Evolutionary conservation across 2,113 vertebrate species (phyloP), one percentile per base, ranked within the genome.

Genomic region (Ursus arctos): DNA sequence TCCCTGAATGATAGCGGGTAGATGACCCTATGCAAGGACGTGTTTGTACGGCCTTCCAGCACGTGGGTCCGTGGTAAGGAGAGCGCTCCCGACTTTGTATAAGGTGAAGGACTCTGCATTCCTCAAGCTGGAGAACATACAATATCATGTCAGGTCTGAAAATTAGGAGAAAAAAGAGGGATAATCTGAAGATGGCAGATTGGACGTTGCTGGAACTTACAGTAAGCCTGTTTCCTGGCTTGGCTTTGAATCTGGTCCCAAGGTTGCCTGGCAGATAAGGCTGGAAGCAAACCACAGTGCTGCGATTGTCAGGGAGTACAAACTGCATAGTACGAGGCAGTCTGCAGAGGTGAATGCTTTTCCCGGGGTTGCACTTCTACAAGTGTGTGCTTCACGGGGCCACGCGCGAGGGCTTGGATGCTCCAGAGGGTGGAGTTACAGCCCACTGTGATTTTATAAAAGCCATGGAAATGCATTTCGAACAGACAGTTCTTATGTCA

Each of bases 11-110:
- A 43, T 14, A 7, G 26, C 6, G 31, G 33, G 14, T 22, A 6
- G 63, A 49, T 0, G 28, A 28, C 18, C 14, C 4, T 24, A 0
- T 2, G 1, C 1, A 31, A 0, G 26, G 31, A 4, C 28, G 10
- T 31, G 49, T 55, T 24, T n/a, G 28, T 6, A 1, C n/a, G 19
- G 1, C 51, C 12, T 77, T 89, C 57, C 28, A 53, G 61, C 10
- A 3, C 33, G 26, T n/a, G 36, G 21, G 15, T 36, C 3, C 47
- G 14, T 26, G 6, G 19, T 77, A 11, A 47, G 77, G n/a, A 18
- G 9, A 40, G 8, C 6, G 57, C 36, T 57, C 67, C 2, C 0
- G 1, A 10, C 61, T 74, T 28, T 40, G 14, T 13, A 33, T 24
- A 28, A 79, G 0, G 1, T n/a, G 12, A 57, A 51, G 40, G 65